Evolutionary conservation across 2,888 invertebrate species (phyloP).

Genomic region (Cephalotes varians): DNA sequence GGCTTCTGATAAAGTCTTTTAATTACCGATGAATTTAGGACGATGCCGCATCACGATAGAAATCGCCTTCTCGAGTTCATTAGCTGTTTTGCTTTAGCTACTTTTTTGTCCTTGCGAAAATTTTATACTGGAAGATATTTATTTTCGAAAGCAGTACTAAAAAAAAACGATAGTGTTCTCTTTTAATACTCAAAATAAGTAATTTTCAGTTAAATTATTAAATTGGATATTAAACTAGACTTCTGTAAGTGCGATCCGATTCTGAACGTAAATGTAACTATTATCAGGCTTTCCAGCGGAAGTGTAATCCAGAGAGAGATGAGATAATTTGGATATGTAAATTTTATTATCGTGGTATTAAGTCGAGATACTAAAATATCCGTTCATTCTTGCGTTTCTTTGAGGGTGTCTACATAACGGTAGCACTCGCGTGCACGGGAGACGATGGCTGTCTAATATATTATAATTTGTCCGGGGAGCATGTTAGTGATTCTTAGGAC

Average conservation of each 20-base stretch:
- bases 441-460: conserved; percentile 75
- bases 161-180: too few species aligned
- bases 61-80: neutral
- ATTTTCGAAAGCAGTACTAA: too few species aligned
- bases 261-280: neutral
- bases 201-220: too few species aligned
- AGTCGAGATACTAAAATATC: neutral
- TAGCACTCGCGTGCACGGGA: conserved; percentile 67
- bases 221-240: too few species aligned
- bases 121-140: too few species aligned
- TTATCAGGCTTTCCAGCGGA: neutral
- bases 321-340: neutral
- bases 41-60: neutral
- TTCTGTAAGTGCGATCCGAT: too few species aligned
- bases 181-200: too few species aligned
- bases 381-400: conserved; percentile 26
- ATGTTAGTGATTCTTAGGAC: conserved; percentile 69
- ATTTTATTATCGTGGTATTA: neutral
- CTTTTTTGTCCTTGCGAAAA: too few species aligned
- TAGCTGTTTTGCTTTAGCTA: neutral
- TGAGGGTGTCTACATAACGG: conserved; percentile 67
- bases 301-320: neutral
- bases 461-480: conserved; percentile 81
- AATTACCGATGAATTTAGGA: conserved; percentile 15
- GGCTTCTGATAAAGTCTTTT: conserved; percentile 13